A percentile compares a stretch with the other conserved stretches of the same genome.
These are phyloP conservation scores for Masnerella sp. DNA, from an alignment of 2,888 invertebrate species.

Conservation along the genomic window DNA sequence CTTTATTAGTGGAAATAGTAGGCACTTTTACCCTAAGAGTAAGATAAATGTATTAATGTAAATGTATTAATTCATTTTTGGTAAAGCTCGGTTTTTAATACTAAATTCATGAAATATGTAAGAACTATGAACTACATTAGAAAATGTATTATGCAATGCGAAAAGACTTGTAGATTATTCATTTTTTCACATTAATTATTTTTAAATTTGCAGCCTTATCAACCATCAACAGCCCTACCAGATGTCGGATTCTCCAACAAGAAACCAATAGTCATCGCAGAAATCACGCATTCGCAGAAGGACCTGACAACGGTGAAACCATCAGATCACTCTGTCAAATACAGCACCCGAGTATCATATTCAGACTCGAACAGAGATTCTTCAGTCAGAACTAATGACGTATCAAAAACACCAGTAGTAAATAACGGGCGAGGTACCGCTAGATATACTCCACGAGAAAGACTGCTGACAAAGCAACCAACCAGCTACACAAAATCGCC, in stretches of 20 bases:
- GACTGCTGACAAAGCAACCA: slow-evolving; percentile 18
- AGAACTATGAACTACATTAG: no score
- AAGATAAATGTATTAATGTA: no score
- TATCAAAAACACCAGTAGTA: neutral
- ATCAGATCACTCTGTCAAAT: slow-evolving; percentile 47
- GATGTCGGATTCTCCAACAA: slow-evolving; percentile 64
- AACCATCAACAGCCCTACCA: slow-evolving; percentile 63
- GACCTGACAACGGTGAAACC: slow-evolving; percentile 50
- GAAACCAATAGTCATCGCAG: slow-evolving; percentile 64
- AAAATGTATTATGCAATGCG: no score
- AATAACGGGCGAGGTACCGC: slow-evolving; percentile 69
- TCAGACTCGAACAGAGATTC: slow-evolving; percentile 51
- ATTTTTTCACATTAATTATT: no score
- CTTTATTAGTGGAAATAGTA: no score
- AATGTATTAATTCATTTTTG: no score
- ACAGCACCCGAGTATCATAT: slow-evolving; percentile 55
- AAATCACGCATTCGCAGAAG: slow-evolving; percentile 46
- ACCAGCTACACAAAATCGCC: slow-evolving; percentile 47
- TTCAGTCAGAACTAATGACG: slow-evolving; percentile 27
- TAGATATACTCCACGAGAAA: slow-evolving; percentile 65
- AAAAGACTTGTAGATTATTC: no score
- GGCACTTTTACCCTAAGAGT: no score
- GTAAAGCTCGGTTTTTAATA: no score
- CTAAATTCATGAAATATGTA: no score
- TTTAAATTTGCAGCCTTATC: slow-evolving; percentile 55